Conservation (phyloP, 2,113 vertebrate genomes). For the Prunella fulvescens region DNA sequence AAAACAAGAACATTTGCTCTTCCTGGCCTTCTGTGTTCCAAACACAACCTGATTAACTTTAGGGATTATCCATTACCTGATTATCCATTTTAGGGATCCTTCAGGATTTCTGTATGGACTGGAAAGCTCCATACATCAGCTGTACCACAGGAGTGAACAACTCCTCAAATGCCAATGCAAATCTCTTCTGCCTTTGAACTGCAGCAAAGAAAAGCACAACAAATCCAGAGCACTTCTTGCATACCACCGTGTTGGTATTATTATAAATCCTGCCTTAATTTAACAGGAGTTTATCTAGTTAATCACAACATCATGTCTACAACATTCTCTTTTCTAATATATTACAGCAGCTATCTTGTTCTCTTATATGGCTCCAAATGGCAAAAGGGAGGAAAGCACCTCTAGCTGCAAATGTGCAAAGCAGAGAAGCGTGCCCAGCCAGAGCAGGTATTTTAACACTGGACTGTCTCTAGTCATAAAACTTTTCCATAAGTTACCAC, state of each 20-base stretch:
- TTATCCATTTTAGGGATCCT: background rate
- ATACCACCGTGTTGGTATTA: background rate
- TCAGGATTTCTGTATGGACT: background rate
- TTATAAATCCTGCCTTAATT: background rate
- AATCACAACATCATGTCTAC: background rate
- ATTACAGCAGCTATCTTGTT: background rate
- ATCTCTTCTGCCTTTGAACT: background rate
- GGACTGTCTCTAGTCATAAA: background rate
- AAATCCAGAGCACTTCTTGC: background rate
- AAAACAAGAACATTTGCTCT: background rate
- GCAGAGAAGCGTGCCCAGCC: background rate
- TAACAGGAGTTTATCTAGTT: background rate
- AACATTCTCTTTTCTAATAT: background rate
- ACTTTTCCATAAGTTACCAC: background rate
- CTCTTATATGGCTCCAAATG: background rate
- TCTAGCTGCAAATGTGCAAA: background rate
- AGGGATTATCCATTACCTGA: no score
- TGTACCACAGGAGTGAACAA: background rate
- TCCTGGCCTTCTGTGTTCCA: background rate
- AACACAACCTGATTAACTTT: background rate
- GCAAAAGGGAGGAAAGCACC: background rate
- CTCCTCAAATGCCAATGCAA: background rate
- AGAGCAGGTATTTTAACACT: background rate
- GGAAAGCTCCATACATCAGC: background rate
- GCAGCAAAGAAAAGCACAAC: background rate